Conservation (phyloP, 2,797 vertebrate genomes). For the Tenualosa thibaudeaui region DNA sequence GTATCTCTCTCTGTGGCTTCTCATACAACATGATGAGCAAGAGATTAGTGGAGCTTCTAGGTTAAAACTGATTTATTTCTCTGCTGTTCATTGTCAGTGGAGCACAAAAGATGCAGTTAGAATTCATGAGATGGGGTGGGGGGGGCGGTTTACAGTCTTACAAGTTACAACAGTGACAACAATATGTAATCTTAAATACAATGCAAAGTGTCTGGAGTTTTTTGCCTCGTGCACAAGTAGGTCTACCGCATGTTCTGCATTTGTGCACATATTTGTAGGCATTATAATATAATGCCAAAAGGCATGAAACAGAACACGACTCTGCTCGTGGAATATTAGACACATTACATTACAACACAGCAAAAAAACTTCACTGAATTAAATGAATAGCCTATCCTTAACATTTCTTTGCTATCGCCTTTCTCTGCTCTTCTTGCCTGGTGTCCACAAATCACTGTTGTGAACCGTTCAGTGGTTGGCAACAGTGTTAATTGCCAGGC, state of each 20-base stretch:
- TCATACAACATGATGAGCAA: constrained; percentile 16
- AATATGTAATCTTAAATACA: neutral
- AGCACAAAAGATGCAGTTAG: neutral
- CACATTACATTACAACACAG: neutral
- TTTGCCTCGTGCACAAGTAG: neutral
- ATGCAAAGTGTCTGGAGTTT: neutral
- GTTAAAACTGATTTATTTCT: constrained; percentile 5
- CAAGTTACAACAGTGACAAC: neutral
- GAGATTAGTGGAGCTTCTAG: neutral
- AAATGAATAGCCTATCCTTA: neutral
- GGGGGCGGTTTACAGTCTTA: neutral
- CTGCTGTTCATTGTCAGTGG: neutral
- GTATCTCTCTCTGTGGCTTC: neutral
- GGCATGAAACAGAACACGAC: neutral
- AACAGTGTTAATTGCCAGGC: neutral
- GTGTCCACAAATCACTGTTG: neutral
- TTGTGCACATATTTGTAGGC: neutral
- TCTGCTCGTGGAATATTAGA: neutral
- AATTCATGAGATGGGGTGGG: neutral
- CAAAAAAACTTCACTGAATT: neutral
- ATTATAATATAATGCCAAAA: no score
- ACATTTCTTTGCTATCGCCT: neutral
- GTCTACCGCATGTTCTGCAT: neutral
- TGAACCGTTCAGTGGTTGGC: neutral
- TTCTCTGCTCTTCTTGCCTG: neutral